Conservation (phyloP, 2,888 invertebrate genomes). For the Scrobipalpa atriplicella region DNA sequence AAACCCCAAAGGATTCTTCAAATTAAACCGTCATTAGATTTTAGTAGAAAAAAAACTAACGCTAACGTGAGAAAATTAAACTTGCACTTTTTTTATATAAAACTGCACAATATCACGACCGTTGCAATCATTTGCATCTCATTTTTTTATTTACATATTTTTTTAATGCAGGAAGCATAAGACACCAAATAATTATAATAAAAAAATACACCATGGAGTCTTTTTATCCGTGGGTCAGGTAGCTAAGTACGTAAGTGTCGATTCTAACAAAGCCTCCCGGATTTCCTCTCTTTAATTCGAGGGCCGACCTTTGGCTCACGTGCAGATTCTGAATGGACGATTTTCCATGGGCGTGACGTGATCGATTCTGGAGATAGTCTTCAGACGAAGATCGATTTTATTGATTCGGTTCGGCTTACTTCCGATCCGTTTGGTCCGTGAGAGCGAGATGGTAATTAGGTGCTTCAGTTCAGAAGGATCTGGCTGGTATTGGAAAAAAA, state of each 20-base stretch:
- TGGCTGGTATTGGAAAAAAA: too few species aligned
- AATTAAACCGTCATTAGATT: conserved; percentile 81
- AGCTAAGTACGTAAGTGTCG: conserved; percentile 68
- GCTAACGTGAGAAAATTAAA: conserved; percentile 82
- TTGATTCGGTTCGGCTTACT: conserved; percentile 56
- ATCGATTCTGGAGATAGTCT: conserved; percentile 79
- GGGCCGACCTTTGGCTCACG: conserved; percentile 76
- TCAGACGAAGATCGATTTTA: conserved; percentile 57
- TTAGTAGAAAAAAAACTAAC: conserved; percentile 60
- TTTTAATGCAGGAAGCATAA: conserved; percentile 46
- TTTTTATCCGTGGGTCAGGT: conserved; percentile 77
- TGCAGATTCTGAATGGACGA: conserved; percentile 75
- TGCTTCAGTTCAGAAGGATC: background rate
- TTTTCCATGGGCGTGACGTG: conserved; percentile 82
- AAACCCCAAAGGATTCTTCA: conserved; percentile 82
- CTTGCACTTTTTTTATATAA: conserved; percentile 55
- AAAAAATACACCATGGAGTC: conserved; percentile 63
- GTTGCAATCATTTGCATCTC: conserved; percentile 76
- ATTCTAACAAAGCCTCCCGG: conserved; percentile 76
- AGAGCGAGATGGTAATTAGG: conserved; percentile 23
- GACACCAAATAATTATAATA: conserved; percentile 72
- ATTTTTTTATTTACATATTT: conserved; percentile 46
- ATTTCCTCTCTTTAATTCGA: conserved; percentile 81
- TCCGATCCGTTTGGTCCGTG: conserved; percentile 45
- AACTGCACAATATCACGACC: conserved; percentile 57